These are phyloP conservation scores for Erpornis zantholeuca DNA, from an alignment of 2,113 vertebrate genomes.

Conservation along the genomic window DNA sequence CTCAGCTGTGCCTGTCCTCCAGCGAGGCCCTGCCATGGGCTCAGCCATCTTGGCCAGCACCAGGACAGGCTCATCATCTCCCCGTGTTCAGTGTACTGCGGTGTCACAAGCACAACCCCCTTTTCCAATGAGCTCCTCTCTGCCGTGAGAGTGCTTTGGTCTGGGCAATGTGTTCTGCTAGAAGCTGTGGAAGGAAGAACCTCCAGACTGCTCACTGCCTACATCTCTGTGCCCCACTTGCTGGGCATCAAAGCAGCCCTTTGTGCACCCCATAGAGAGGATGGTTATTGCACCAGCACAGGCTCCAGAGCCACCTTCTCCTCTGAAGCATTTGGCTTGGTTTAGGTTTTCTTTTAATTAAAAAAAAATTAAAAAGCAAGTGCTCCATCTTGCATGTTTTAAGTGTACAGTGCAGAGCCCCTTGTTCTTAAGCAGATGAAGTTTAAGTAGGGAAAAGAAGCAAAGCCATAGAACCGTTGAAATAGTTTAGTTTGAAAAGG, in stretches of 20 bases:
- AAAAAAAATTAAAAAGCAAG: background rate
- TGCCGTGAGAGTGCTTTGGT: accelerated
- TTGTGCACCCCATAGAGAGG: background rate
- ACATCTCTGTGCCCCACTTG: background rate
- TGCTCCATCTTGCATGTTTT: background rate
- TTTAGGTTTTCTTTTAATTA: background rate
- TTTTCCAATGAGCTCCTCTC: accelerated
- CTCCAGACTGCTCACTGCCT: background rate
- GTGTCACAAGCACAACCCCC: accelerated
- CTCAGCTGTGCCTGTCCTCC: background rate
- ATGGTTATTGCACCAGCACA: background rate
- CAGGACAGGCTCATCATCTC: background rate
- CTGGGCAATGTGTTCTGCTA: background rate
- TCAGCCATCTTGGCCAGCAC: accelerated
- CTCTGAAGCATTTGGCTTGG: background rate
- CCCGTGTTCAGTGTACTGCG: accelerated
- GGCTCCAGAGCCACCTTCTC: background rate
- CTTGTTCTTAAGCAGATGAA: background rate
- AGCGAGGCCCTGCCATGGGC: accelerated
- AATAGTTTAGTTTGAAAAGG: background rate
- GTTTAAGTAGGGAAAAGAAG: background rate
- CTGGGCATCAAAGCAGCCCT: background rate
- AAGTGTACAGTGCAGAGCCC: background rate
- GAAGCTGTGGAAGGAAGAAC: background rate
- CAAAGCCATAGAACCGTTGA: accelerated